Evolutionary conservation across 2,113 vertebrate species (phyloP), one percentile per base, ranked within the genome.

Genomic region (Xyrauchen texanus): DNA sequence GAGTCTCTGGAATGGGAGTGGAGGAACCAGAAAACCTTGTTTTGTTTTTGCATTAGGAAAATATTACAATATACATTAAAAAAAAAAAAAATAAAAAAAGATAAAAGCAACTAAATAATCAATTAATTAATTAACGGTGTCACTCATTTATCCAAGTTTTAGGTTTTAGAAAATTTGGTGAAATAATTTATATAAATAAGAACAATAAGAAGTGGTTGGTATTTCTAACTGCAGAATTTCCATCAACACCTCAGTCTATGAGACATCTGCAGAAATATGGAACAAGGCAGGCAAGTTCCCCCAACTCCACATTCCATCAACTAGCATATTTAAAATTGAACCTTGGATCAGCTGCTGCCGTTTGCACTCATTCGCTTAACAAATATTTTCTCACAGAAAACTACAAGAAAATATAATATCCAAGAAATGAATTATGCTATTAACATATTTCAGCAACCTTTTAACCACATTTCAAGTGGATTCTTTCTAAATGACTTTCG

Each of bases 1-100:
- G 9, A 16, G 66, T 10, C 8, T 16, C 8, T 9, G 4, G 49
- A 5, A 49, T 10, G 46, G 45, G 42, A 46, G 13, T 44, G 51
- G 68, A 53, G 11, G 6, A 70, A 70, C 68, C 52, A 57, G 68
- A 70, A 45, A 70, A 70, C 21, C 52, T 69, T 57, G 67, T 69
- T 57, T 7, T 45, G 34, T 0, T 12, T 44, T 45, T 44, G 52
- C 21, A 45, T 58, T 58, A 16, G 8, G 69, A 5, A 45, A 10
- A 10, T 3, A 60, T 58, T 21, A 6, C 11, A 72, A 55, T 1
- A n/a, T n/a, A n/a, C n/a, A n/a, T n/a, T 2, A 49, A 49, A 49
- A 5, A 3, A 49, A 49, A 49, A 34, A 34, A 34, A 66, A 68
- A 15, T 68, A 34, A 34, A 34, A 1, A 34, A 34, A 34, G 3